Conservation (phyloP, 2,888 invertebrate species). For the Xylota sylvarum region DNA sequence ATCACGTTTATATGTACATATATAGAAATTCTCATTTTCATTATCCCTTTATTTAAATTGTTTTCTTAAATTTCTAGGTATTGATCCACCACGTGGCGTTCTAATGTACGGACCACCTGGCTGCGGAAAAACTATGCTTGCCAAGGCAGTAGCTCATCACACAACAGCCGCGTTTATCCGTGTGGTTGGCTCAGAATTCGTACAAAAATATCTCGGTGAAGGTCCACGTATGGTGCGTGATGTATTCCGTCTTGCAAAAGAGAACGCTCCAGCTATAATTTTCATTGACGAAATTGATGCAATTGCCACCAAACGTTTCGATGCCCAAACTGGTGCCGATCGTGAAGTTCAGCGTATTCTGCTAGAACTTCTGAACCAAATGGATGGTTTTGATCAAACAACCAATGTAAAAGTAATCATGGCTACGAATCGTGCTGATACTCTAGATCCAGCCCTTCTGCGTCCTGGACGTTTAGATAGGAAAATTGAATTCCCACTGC, state of each 20-base stretch:
- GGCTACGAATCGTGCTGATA: conserved; percentile 99
- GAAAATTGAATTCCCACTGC: conserved; percentile 99
- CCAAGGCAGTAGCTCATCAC: conserved; percentile 99
- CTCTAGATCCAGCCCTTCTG: conserved; percentile 94
- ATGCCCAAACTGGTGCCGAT: conserved; percentile 99
- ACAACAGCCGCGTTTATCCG: conserved; percentile 99
- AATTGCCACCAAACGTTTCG: conserved; percentile 99
- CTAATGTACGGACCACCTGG: conserved; percentile 99
- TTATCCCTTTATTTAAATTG: not conserved
- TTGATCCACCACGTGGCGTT: conserved; percentile 99
- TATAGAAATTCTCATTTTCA: not conserved
- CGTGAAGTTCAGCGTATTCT: conserved; percentile 99
- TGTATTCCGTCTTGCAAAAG: conserved; percentile 99
- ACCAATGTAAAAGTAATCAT: conserved; percentile 99
- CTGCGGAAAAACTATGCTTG: conserved; percentile 99
- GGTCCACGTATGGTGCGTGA: conserved; percentile 99
- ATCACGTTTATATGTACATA: no score
- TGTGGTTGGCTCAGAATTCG: conserved; percentile 99
- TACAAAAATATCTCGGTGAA: conserved; percentile 99
- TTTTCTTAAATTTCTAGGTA: conserved; percentile 84
- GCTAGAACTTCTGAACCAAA: conserved; percentile 98
- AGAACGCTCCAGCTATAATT: conserved; percentile 99
- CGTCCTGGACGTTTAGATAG: conserved; percentile 95
- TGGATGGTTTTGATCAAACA: conserved; percentile 99
- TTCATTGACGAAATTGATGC: conserved; percentile 99